Base-by-base conservation (phyloP, 2,888 invertebrate genomes). In the Tanaodytes sp. region DNA sequence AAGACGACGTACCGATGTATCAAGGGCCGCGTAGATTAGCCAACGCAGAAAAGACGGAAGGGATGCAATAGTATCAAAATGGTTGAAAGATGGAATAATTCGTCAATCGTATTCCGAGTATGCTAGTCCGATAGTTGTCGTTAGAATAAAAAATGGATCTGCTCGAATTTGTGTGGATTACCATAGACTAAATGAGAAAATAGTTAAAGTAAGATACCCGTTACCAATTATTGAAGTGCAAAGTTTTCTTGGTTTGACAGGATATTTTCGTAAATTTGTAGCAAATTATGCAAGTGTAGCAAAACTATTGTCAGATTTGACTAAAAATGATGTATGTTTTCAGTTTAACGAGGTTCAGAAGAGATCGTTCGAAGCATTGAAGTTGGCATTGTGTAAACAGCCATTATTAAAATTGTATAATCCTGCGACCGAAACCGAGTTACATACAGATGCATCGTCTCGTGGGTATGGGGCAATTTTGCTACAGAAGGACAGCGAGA, bases 141-240 rank as follows among this genome's bases (percentile, higher is more conserved):
- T 76, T 0, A 71, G 61, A n/a, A 57, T 79, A 31, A 78, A 79
- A 62, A 66, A 76, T 11, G 75, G 74, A 0, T 36, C 58, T 0
- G 57, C 46, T n/a, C 45, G 78, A 19, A 9, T 51, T 15, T 39
- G 39, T 12, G 18, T 51, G 2, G 46, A 33, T 18, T 52, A 52
- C 14, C 14, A 84, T 12, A 52, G 71, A 18, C 20, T 84, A 2
- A 85, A 85, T 67, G 54, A 62, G 14, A 78, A 79, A 61, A 76
- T 82, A 1, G 46, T 74, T 11, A 77, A 74, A 54, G 72, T 73
- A 27, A 62, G 69, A 2, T 73, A 71, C 39, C 73, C 73, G 0
- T 27, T 73, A 20, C 73, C 74, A 15, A 11, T 71, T 9, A 69
- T 71, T 8, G 68, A 68, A 5, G 71, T n/a, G n/a, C n/a, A n/a